Base-by-base conservation (phyloP, 2,888 invertebrate species). In the Caenorhabditis becei region DNA sequence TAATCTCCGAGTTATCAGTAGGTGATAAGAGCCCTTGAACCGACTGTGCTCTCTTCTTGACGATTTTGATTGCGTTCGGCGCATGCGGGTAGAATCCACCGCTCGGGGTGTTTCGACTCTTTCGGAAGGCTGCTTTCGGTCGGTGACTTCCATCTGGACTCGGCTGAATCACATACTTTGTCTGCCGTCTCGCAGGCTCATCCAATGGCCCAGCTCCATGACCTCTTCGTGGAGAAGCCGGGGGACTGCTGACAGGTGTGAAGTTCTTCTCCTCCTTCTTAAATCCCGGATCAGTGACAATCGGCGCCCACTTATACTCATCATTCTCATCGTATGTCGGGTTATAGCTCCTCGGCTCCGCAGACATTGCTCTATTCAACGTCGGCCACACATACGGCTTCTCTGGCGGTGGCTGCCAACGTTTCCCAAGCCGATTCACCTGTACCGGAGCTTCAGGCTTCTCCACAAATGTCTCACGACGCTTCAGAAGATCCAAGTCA, bases 371-470 rank as follows among this genome's bases (percentile, higher is more conserved):
- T 24, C 85, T 37, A 41, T 85, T 54, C 7, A 87, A 67, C 8
- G 86, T 84, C 16, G 87, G 87, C 87, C 85, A 86, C 0, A 86
- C 81, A 41, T 87, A 91, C 7, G 91, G 90, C 62, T 86, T 86
- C 51, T 91, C 91, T 16, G 91, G 90, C 8, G 91, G 91, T 20
- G 91, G 91, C 44, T 91, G 89, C 91, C 91, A 91, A 23, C 90
- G 74, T 47, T 78, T 84, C 4, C 91, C 91, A 8, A 86, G 77
- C 41, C 89, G 65, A 14, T 86, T 70, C 24, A 91, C 89, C 24
- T 86, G 65, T 24, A 88, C 88, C 24, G 74, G 70, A 10, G 70
- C 66, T 14, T 88, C 88, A 8, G 87, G 86, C 58, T 86, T 86
- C 74, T 91, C 90, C n/a, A 91, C 87, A 72, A 91, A 91, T 0